Percentiles rank a stretch among this genome's conserved stretches.
Evolutionary conservation across 2,113 vertebrate species (phyloP).

Genomic region (Ivindomyrus marchei): DNA sequence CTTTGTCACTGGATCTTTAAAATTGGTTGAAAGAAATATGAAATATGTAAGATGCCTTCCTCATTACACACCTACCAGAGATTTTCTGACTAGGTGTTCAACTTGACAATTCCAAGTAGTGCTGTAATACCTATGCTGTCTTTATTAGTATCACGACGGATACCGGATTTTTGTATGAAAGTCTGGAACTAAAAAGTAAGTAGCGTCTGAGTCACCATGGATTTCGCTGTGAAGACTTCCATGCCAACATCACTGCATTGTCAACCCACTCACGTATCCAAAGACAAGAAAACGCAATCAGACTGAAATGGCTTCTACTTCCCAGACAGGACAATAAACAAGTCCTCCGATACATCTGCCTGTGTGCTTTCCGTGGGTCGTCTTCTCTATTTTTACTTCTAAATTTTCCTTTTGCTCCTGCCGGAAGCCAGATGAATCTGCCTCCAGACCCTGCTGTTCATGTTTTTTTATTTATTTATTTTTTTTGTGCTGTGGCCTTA

Average conservation of each 20-base stretch:
- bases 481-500: neutral
- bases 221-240: neutral
- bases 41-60: neutral
- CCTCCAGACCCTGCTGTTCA: neutral
- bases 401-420: neutral
- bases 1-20: neutral
- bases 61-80: neutral
- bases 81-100: neutral
- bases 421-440: neutral
- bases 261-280: neutral
- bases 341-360: neutral
- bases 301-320: neutral
- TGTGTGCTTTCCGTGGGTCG: neutral
- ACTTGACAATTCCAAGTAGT: neutral
- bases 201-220: neutral
- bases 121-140: neutral
- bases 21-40: neutral
- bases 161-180: neutral
- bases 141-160: neutral
- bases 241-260: neutral
- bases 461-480: neutral
- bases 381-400: neutral
- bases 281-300: neutral
- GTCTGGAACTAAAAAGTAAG: neutral
- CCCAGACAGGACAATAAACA: constrained; percentile 1